phyloP scores from a whole-genome alignment of 2,113 vertebrate genomes.

The Xenopus borealis region DNA sequence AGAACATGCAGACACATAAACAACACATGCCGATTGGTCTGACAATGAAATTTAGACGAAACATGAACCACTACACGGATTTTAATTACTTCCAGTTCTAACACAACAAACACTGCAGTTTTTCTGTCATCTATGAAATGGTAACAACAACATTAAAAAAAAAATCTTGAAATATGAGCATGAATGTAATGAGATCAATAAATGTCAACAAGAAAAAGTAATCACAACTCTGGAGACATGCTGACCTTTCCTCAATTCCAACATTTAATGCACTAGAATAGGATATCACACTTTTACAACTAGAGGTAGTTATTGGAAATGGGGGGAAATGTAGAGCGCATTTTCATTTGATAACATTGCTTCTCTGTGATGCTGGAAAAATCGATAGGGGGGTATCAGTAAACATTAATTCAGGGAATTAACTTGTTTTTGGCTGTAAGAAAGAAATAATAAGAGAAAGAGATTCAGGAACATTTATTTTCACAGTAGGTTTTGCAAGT shows the following conservation, averaged over 20 bases:
- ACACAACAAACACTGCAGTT: slow-evolving; percentile 60
- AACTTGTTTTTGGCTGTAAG: background rate
- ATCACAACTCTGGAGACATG: slow-evolving; percentile 78
- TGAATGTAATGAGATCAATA: slow-evolving; percentile 81
- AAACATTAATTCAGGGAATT: background rate
- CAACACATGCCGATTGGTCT: slow-evolving; percentile 59
- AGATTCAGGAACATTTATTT: too few relatives aligned
- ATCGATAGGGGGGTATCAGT: slow-evolving; percentile 53
- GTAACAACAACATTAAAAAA: slow-evolving; percentile 65
- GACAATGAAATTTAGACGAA: slow-evolving; percentile 66
- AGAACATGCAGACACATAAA: slow-evolving; percentile 64
- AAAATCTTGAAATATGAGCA: slow-evolving; percentile 74
- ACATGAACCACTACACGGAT: slow-evolving; percentile 54
- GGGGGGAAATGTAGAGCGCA: slow-evolving; percentile 49
- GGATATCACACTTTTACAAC: slow-evolving; percentile 66
- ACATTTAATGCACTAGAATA: slow-evolving; percentile 72
- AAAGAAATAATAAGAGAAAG: too few relatives aligned
- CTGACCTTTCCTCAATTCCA: slow-evolving; percentile 79
- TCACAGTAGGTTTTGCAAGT: too few relatives aligned
- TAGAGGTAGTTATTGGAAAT: slow-evolving; percentile 59
- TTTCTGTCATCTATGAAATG: slow-evolving; percentile 71
- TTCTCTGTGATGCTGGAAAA: slow-evolving; percentile 54
- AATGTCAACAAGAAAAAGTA: slow-evolving; percentile 83
- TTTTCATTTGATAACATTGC: slow-evolving; percentile 51
- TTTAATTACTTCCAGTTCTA: slow-evolving; percentile 74